Evolutionary conservation across 92 coral and sea anemone species (phyloP), one percentile per base, ranked within the genome.

Genomic region (Isaurus tuberculatus): DNA sequence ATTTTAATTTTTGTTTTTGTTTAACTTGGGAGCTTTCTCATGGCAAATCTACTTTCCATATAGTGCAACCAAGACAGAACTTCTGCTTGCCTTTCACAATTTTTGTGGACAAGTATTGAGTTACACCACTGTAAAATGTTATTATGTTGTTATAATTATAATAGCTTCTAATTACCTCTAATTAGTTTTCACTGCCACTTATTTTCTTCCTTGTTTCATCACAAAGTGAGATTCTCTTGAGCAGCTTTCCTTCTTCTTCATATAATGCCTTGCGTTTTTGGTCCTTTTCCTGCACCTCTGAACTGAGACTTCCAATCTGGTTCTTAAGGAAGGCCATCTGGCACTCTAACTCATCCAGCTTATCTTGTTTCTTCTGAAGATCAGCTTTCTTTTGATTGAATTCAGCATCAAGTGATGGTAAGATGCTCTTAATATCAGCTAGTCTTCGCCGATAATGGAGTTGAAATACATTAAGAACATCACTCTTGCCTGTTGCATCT

Each of bases 251-350:
- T 34, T 77, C 82, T 20, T 77, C 82, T 53, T 77, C 82, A 58
- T 15, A 57, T 5, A 77, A 14, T 19, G 70, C 82, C 14, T 77
- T 77, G 0, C 33, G 53, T n/a, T 77, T 77, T 0, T n/a, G 32
- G 51, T 77, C 82, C 58, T 77, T 77, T 23, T 77, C 82, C 31
- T 77, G 82, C 3, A 77, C 48, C 15, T 77, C 82, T 11, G 22
- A 3, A 61, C 70, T 33, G 3, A 77, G 48, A 57, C 82, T 77
- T 77, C 53, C 82, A 32, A 77, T 77, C 69, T 77, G 82, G 68
- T 77, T 77, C 68, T 65, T 77, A 46, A 77, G 69, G 42, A 77
- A 77, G 9, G 82, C 82, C 82, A 77, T 77, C 55, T 77, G 82
- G 5, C 82, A 77, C 27, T 77, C 82, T 22, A 77, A 31, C 68